Base-by-base conservation (phyloP, 1,140 invertebrate genomes). In the Magallana angulata region DNA sequence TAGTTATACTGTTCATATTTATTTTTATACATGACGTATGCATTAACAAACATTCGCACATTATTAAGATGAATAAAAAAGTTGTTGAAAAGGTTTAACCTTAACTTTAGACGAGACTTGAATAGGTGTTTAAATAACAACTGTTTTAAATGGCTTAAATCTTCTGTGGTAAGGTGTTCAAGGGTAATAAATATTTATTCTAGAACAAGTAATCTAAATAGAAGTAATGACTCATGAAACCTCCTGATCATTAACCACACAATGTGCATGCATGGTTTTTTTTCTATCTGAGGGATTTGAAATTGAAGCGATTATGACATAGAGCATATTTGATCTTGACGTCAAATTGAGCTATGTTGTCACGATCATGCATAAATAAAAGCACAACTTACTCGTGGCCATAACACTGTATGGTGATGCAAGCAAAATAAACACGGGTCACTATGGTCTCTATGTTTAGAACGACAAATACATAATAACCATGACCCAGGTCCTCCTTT, bases 261-360 rank as follows among this genome's bases (percentile, higher is more conserved):
- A 24, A 76, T 76, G 68, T 76, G 68, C 68, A 76, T 76, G 68
- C 24, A 36, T 18, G 36, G 36, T 76, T 24, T 36, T 71, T 36
- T 71, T 76, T 76, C 36, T 8, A 76, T 76, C 68, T 30, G 1
- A 12, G 68, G 36, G 68, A 76, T 76, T 76, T 76, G 68, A 76
- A 76, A 76, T 76, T 76, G 68, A 76, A 76, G 68, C 68, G 68
- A 76, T 76, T 76, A 76, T 76, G 4, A 76, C 36, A 76, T 76
- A 71, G 11, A 76, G 24, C 60, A 36, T 76, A 30, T 76, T 76
- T 76, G 68, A 76, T 76, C 68, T 76, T 30, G 24, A 76, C 24
- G 68, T 76, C 68, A 76, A 76, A 30, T 36, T 76, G 7, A 8
- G 24, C 12, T 76, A 76, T 76, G 24, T 30, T 76, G 68, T 24